These are phyloP conservation scores for Calameuta filiformis DNA, from an alignment of 2,888 invertebrate species.

Conservation along the genomic window DNA sequence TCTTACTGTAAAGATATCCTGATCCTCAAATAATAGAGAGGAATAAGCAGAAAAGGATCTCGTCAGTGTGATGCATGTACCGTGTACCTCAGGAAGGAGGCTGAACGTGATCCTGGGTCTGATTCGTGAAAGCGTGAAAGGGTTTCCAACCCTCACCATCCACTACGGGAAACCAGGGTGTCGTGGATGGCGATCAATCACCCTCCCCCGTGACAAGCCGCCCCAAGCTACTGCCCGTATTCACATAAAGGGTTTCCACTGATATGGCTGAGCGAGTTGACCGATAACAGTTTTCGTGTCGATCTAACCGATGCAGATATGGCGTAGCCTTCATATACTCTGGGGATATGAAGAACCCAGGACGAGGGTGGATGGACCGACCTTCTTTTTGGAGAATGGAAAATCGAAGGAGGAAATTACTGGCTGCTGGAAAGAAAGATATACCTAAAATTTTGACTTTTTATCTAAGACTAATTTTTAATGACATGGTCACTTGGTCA, in stretches of 20 bases:
- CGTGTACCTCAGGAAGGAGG: slow-evolving; percentile 34
- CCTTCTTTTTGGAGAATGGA: slow-evolving; percentile 15
- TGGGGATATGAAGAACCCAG: neutral
- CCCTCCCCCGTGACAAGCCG: slow-evolving; percentile 35
- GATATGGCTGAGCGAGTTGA: slow-evolving; percentile 39
- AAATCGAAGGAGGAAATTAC: neutral
- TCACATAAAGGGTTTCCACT: slow-evolving; percentile 44
- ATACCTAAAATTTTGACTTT: neutral
- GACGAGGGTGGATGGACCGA: slow-evolving; percentile 5
- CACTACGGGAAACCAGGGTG: slow-evolving; percentile 47
- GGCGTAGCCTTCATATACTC: neutral
- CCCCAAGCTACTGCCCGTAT: slow-evolving; percentile 26
- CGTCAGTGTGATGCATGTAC: slow-evolving; percentile 40
- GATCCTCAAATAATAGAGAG: slow-evolving; percentile 1
- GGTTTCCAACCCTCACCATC: slow-evolving; percentile 46
- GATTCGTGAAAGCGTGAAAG: slow-evolving; percentile 59
- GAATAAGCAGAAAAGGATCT: slow-evolving; percentile 25
- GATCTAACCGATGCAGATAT: slow-evolving; percentile 10
- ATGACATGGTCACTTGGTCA: neutral
- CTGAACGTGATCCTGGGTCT: slow-evolving; percentile 57
- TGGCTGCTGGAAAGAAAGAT: neutral
- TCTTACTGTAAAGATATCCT: neutral
- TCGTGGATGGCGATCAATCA: slow-evolving; percentile 61
- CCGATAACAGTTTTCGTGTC: slow-evolving; percentile 23
- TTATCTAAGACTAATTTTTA: neutral